A percentile compares a stretch with the other conserved stretches of the same genome.
These are phyloP conservation scores for Bucorvus abyssinicus DNA, from an alignment of 2,797 vertebrate species.

Conservation along the genomic window DNA sequence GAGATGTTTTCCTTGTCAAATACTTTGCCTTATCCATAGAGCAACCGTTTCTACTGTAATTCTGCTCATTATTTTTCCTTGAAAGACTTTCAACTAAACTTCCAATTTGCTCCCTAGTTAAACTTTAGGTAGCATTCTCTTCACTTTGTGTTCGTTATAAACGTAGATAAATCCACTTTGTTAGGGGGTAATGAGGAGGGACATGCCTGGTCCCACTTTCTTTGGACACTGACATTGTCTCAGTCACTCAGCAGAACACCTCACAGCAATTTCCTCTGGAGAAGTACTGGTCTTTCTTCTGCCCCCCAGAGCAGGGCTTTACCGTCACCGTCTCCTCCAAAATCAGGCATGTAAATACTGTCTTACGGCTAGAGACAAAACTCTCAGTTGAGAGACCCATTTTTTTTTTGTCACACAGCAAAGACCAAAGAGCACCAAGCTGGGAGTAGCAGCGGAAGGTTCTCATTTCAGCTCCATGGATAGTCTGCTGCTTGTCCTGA, in stretches of 20 bases:
- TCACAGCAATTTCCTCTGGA: background rate
- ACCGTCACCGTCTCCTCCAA: background rate
- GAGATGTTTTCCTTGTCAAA: slow-evolving; percentile 44
- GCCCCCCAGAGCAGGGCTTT: background rate
- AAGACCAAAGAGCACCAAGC: background rate
- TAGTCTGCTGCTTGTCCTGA: background rate
- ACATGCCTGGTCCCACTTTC: accelerated
- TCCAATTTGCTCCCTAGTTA: background rate
- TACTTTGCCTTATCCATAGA: slow-evolving; percentile 43
- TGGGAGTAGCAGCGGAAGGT: background rate
- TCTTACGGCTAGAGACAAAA: background rate
- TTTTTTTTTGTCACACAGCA: background rate
- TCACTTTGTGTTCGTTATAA: background rate
- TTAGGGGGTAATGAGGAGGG: background rate
- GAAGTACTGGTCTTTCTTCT: background rate
- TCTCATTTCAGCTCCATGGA: background rate
- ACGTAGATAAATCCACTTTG: background rate
- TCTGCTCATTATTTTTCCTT: slow-evolving; percentile 23
- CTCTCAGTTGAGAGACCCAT: background rate
- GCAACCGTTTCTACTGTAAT: slow-evolving; percentile 38
- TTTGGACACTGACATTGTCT: background rate
- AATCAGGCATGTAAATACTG: background rate
- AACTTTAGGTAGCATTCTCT: background rate
- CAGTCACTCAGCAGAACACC: background rate
- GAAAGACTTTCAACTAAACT: slow-evolving; percentile 15